A percentile compares a stretch with the other conserved stretches of the same genome.
phyloP scores from a whole-genome alignment of 2,113 vertebrate species.

The Rhadina sibilatrix region DNA sequence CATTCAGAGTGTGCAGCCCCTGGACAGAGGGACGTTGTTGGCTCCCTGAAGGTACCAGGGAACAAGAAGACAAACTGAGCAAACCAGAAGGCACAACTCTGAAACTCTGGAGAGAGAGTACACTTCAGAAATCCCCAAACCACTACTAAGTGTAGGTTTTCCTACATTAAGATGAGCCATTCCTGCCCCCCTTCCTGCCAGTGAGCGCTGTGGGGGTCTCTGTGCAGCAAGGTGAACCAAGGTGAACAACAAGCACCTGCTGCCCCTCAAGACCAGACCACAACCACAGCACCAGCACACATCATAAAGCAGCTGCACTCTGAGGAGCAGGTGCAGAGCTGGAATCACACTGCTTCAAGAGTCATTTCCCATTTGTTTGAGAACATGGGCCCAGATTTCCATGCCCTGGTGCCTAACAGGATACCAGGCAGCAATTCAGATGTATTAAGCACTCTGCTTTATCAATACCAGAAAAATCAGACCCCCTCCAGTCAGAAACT shows the following conservation, averaged over 20 bases:
- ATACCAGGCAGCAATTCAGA: not conserved
- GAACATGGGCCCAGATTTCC: not conserved
- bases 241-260: not conserved
- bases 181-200: not conserved
- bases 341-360: not conserved
- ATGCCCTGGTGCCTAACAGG: not conserved
- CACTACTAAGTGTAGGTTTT: not conserved
- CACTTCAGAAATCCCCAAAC: not conserved
- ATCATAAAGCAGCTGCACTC: not conserved
- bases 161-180: not conserved
- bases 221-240: not conserved
- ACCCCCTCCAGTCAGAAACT: not conserved
- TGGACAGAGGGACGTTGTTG: not conserved
- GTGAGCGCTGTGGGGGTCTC: not conserved
- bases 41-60: not conserved
- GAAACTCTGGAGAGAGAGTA: not conserved
- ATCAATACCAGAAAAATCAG: not conserved
- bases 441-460: not conserved
- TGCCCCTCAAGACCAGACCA: not conserved
- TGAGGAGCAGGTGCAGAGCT: not conserved
- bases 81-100: not conserved
- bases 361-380: not conserved
- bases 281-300: not conserved
- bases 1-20: not conserved
- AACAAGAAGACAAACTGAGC: not conserved